phyloP scores from a whole-genome alignment of 1,140 invertebrate species.

The Ips nitidus region DNA sequence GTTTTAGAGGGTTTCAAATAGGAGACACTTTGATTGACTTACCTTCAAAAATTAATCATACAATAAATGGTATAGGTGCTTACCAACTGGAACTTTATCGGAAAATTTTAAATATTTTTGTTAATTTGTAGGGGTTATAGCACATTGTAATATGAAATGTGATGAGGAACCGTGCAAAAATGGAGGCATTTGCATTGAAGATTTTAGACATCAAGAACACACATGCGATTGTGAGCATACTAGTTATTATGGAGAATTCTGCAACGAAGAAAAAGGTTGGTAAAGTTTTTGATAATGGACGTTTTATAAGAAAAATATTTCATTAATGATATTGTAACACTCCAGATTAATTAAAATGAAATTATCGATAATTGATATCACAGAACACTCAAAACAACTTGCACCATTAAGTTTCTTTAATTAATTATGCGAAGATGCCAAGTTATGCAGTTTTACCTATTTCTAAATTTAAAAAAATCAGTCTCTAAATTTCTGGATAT shows the following conservation, averaged over 20 bases:
- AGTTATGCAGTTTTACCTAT: too few relatives aligned
- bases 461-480: too few relatives aligned
- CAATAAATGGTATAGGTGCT: slow-evolving; percentile 62
- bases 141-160: slow-evolving; percentile 86
- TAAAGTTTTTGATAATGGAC: too few relatives aligned
- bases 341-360: too few relatives aligned
- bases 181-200: slow-evolving; percentile 83
- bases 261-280: slow-evolving; percentile 70
- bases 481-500: too few relatives aligned
- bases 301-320: background rate
- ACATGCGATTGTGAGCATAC: slow-evolving; percentile 87
- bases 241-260: slow-evolving; percentile 82
- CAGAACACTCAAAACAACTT: too few relatives aligned
- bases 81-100: background rate
- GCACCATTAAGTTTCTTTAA: too few relatives aligned
- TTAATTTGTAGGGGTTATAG: slow-evolving; percentile 64
- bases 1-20: slow-evolving; percentile 85
- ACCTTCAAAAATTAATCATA: slow-evolving; percentile 63
- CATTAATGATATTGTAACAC: background rate
- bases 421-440: too few relatives aligned
- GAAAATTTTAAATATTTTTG: background rate
- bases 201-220: slow-evolving; percentile 80
- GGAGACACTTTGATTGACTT: slow-evolving; percentile 77
- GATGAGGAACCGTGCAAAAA: slow-evolving; percentile 85
- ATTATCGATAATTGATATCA: too few relatives aligned